Base-by-base conservation (phyloP, 2,797 vertebrate species). In the Sylvia borin region DNA sequence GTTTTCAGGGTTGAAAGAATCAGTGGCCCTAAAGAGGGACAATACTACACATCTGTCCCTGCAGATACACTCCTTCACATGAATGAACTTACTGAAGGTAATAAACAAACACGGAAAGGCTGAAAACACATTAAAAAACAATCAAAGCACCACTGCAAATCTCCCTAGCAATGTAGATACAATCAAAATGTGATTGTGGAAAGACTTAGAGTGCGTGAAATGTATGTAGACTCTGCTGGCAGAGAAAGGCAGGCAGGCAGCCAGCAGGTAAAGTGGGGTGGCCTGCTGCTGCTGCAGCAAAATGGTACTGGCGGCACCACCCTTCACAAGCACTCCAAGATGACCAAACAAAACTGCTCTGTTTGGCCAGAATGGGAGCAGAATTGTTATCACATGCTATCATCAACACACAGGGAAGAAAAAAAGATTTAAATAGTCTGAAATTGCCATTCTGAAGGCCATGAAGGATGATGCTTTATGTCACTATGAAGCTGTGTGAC, bases 31-130 rank as follows among this genome's bases (percentile, higher is more conserved):
- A 47, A 67, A 87, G 36, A 60, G 38, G 20, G 20, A 31, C 18
- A 6, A 40, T 40, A 5, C 36, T 54, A 13, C 25, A 12, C 16
- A 13, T 24, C 54, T 47, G 19, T 26, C 47, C 27, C 22, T 7
- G 3, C 27, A 65, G 53, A n/a, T 71, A 24, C 0, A 2, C 25
- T 50, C 7, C 68, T 89, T 34, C 5, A 1, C 4, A 1, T 36
- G 51, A 77, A 43, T 20, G 24, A 58, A 40, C 31, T 65, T 60
- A 42, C 13, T 1, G 0, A 72, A 65, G 22, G 8, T 34, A 61
- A 61, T 55, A 71, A 85, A 40, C 36, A 91, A 83, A 81, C 22
- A 53, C 1, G 1, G 13, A 62, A 70, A 71, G 43, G 45, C 50
- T 80, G 47, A 83, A 83, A 90, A 48, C 11, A 34, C 16, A 36